Conservation (phyloP, 1,140 invertebrate species). For the Ostrea denselamellosa region DNA sequence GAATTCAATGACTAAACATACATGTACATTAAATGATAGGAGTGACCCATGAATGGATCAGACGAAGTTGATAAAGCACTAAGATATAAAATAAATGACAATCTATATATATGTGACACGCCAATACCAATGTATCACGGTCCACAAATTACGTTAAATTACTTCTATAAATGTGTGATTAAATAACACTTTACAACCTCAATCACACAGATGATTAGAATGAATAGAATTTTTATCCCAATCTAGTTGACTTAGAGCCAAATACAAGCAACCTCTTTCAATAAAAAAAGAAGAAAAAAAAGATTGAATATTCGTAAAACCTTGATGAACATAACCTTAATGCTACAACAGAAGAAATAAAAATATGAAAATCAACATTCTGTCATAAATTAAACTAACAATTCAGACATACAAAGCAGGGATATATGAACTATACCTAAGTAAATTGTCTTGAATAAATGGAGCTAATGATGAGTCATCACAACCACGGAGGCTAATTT, state of each 20-base stretch:
- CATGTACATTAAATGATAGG: background rate
- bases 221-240: background rate
- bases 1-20: constrained; percentile 22
- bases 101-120: background rate
- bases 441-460: no score
- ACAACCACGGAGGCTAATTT: background rate
- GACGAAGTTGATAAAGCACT: background rate
- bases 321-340: background rate
- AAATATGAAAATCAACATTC: background rate
- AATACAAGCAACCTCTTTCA: background rate
- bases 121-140: background rate
- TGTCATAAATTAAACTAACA: background rate
- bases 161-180: background rate
- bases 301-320: background rate
- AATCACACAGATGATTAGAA: background rate
- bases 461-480: no score
- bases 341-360: background rate
- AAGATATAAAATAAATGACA: background rate
- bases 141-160: background rate
- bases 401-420: no score
- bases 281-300: background rate
- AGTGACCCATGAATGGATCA: background rate
- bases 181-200: background rate
- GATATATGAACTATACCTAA: no score
- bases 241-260: background rate